Percentiles rank a stretch among this genome's conserved stretches.
Conservation (phyloP, 2,888 invertebrate genomes). For the Patella caerulea region DNA sequence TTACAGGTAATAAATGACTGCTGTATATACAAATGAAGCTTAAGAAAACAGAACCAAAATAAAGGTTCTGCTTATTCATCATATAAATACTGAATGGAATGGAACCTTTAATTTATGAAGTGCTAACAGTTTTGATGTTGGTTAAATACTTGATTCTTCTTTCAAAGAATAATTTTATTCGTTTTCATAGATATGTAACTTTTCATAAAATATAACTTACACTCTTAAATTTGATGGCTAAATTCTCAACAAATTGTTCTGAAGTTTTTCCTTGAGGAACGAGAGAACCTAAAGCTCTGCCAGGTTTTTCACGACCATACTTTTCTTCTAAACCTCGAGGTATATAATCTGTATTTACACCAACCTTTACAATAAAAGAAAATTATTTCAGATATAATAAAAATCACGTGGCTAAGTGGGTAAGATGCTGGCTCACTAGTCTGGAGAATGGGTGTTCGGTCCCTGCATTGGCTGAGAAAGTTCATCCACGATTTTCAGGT, state of each 20-base stretch:
- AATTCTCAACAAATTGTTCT: conserved; percentile 58
- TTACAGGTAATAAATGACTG: too few species aligned
- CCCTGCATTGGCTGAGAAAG: too few species aligned
- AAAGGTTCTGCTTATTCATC: too few species aligned
- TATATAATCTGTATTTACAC: conserved; percentile 62
- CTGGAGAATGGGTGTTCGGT: too few species aligned
- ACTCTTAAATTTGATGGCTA: conserved; percentile 66
- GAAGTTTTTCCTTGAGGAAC: conserved; percentile 63
- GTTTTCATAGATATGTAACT: background rate
- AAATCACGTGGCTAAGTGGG: background rate
- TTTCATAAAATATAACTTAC: conserved; percentile 49
- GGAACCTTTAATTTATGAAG: background rate
- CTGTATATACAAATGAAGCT: too few species aligned
- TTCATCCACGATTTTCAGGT: too few species aligned
- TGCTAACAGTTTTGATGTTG: conserved; percentile 1
- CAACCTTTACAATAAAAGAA: conserved; percentile 42
- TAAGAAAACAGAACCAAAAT: too few species aligned
- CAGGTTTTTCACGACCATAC: conserved; percentile 52
- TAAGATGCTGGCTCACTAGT: too few species aligned
- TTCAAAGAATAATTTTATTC: background rate
- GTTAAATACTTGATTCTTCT: too few species aligned
- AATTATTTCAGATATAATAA: background rate
- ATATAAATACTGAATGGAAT: too few species aligned
- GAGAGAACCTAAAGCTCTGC: conserved; percentile 55
- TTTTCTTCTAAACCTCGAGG: conserved; percentile 54